These are phyloP conservation scores for Anastatus disparis DNA, from an alignment of 1,140 invertebrate species.

Conservation along the genomic window DNA sequence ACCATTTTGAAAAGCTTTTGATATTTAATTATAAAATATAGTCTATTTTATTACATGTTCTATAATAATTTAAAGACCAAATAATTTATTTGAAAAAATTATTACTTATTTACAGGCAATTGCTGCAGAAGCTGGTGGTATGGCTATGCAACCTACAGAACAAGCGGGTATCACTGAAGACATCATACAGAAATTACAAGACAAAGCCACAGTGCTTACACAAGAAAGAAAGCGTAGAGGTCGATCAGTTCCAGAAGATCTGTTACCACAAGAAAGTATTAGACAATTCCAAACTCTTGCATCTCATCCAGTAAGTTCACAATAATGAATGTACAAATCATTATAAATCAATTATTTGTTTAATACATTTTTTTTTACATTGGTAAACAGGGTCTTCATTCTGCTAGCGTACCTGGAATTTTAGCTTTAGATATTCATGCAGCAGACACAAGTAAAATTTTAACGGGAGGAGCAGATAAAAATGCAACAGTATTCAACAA, in stretches of 20 bases:
- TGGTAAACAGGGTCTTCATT: slow-evolving; percentile 86
- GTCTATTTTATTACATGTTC: too few species aligned
- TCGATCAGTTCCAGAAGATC: slow-evolving; percentile 93
- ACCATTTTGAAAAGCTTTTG: too few species aligned
- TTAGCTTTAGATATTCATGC: slow-evolving; percentile 92
- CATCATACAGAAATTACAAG: slow-evolving; percentile 89
- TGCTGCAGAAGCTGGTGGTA: slow-evolving; percentile 80
- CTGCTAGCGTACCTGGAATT: slow-evolving; percentile 96
- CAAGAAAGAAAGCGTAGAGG: slow-evolving; percentile 96
- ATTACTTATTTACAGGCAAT: slow-evolving; percentile 67
- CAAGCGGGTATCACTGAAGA: slow-evolving; percentile 91
- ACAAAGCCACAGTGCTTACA: slow-evolving; percentile 93
- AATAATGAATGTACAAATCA: neutral
- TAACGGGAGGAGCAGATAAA: slow-evolving; percentile 97
- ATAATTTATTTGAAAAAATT: slow-evolving; percentile 40
- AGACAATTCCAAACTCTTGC: slow-evolving; percentile 84
- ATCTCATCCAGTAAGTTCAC: slow-evolving; percentile 83
- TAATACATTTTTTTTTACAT: neutral
- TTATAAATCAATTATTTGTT: neutral
- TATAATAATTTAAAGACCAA: too few species aligned
- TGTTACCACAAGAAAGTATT: slow-evolving; percentile 87
- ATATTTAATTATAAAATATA: too few species aligned
- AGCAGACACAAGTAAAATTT: slow-evolving; percentile 90
- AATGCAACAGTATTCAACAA: slow-evolving; percentile 99
- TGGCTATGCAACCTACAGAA: slow-evolving; percentile 83